Base-by-base conservation (phyloP, 2,888 invertebrate species). In the Epistrophe grossulariae region DNA sequence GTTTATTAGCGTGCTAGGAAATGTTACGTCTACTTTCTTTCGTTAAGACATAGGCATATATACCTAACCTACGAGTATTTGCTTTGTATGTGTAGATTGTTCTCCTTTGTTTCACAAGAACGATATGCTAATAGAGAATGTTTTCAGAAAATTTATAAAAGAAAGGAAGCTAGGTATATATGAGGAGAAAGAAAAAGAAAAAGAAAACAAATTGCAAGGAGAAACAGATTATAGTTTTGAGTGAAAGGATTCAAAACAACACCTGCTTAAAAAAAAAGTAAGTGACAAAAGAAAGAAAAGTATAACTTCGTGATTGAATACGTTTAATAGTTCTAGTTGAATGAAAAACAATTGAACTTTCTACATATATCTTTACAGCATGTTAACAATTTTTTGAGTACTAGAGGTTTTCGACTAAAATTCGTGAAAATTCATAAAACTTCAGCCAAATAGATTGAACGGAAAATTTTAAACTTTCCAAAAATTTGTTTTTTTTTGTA, bases 91-190 rank as follows among this genome's bases (percentile, higher is more conserved):
- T 60, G 31, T n/a, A 7, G 15, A 17, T 77, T 66, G 24, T 74
- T 68, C 55, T 55, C 11, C 31, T 57, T 82, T 57, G 43, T 72
- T 57, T 40, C 59, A 43, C 62, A 35, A 59, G 71, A 57, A 64
- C 66, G 57, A 60, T 80, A 80, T 80, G 80, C 71, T 64, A 80
- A 74, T 74, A 50, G 79, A 66, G 55, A 55, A 71, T 48, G 74
- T 35, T 59, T 43, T 45, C 31, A 43, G 35, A 50, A 74, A 73
- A 64, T 38, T 55, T 55, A 76, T n/a, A n/a, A n/a, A n/a, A n/a
- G 24, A 71, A 62, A 70, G 55, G 70, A 81, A 81, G 38, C 76
- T 31, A 4, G 2, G 38, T 38, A 13, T 62, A 13, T 57, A 19
- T 70, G 62, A 45, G 55, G 2, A 17, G 43, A 15, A 31, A 15